Conservation (phyloP, 1,140 invertebrate genomes). For the Plodia interpunctella region DNA sequence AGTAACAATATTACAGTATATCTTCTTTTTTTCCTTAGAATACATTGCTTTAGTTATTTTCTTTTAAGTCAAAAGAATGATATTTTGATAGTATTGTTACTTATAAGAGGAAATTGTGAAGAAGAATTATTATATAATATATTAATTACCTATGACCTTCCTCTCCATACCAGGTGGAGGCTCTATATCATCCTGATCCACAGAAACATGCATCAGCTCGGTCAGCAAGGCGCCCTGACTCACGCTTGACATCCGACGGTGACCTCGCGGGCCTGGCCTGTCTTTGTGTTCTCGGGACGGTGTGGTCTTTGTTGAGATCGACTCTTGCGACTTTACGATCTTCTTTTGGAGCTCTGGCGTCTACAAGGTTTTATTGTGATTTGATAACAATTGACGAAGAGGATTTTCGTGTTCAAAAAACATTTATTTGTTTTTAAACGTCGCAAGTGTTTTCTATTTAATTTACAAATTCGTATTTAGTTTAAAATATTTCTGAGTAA, state of each 20-base stretch:
- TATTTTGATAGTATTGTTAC: too few species aligned
- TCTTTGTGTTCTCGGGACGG: conserved; percentile 42
- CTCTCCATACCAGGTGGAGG: conserved; percentile 45
- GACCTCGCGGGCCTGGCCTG: conserved; percentile 38
- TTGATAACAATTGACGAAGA: too few species aligned
- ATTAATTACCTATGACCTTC: conserved; percentile 46
- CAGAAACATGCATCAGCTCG: conserved; percentile 49
- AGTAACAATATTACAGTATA: not conserved
- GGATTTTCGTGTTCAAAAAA: too few species aligned
- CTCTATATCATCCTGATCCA: conserved; percentile 43
- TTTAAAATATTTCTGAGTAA: too few species aligned
- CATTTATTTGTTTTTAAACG: too few species aligned
- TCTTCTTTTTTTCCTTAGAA: too few species aligned
- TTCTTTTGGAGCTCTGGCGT: conserved; percentile 62
- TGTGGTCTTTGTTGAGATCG: conserved; percentile 32
- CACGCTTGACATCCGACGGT: conserved; percentile 60
- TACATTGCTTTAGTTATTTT: too few species aligned
- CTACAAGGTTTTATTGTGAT: too few species aligned
- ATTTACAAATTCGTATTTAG: too few species aligned
- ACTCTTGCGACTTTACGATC: conserved; percentile 33
- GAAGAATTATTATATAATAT: not conserved
- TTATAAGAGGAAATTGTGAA: too few species aligned
- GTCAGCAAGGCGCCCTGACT: conserved; percentile 50
- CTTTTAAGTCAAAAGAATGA: too few species aligned
- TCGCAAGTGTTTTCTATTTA: too few species aligned